phyloP scores from a whole-genome alignment of 2,113 vertebrate genomes.

The Paradoxurus hermaphroditus region DNA sequence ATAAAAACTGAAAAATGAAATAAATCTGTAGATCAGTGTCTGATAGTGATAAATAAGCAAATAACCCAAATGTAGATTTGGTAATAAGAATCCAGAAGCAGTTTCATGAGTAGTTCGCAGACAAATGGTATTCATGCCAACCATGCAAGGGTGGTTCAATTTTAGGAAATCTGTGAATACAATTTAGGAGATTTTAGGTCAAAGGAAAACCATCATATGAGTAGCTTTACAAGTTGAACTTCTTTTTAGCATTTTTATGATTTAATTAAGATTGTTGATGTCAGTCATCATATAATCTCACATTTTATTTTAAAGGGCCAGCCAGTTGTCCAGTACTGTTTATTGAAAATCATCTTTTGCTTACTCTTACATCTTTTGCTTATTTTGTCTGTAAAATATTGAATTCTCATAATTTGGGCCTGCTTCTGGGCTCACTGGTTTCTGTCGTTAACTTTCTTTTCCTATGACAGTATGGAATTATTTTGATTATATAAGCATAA shows the following conservation, averaged over 20 bases:
- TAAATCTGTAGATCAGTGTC: background rate
- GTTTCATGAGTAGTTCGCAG: background rate
- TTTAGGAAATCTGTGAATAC: background rate
- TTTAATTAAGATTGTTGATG: background rate
- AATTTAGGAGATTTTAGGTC: background rate
- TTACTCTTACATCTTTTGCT: background rate
- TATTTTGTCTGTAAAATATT: background rate
- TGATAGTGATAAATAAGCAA: background rate
- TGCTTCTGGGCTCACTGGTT: background rate
- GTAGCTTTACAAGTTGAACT: background rate
- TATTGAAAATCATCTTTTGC: background rate
- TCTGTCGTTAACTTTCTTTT: background rate
- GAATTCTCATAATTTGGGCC: background rate
- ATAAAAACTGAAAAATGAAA: background rate
- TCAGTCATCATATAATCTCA: background rate
- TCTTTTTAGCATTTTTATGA: background rate
- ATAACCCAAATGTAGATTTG: background rate
- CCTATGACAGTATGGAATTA: background rate
- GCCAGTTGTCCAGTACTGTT: background rate
- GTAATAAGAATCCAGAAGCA: background rate
- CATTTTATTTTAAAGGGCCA: background rate
- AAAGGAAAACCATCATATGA: background rate
- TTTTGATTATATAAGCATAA: background rate
- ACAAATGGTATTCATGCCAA: background rate
- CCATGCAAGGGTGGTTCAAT: background rate